phyloP scores from a whole-genome alignment of 2,888 invertebrate genomes.

The Lepetodrilus schrolli region DNA sequence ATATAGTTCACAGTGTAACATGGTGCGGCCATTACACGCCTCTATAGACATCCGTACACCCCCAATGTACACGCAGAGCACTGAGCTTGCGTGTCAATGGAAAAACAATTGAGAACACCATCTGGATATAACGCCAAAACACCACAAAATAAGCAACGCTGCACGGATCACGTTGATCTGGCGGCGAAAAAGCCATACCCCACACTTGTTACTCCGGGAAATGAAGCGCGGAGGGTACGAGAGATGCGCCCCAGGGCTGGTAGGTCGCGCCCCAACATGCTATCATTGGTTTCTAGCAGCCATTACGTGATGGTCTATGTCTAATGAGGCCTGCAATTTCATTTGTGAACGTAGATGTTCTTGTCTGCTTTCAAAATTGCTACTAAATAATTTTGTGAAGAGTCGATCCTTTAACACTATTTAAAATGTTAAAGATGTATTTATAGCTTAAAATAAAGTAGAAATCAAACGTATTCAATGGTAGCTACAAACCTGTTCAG shows the following conservation, averaged over 20 bases:
- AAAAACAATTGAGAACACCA: background rate
- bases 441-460: too few species aligned
- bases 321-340: background rate
- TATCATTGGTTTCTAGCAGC: background rate
- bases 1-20: background rate
- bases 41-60: background rate
- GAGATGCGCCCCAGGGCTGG: background rate
- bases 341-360: background rate
- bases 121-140: background rate
- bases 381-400: too few species aligned
- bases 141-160: background rate
- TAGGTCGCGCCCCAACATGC: background rate
- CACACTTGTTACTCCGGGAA: slow-evolving; percentile 14
- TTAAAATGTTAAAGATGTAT: too few species aligned
- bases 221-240: background rate
- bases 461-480: too few species aligned
- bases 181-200: background rate
- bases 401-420: too few species aligned
- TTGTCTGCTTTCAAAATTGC: too few species aligned
- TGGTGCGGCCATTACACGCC: background rate
- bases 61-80: background rate
- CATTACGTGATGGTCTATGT: background rate
- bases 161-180: background rate
- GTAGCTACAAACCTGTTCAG: too few species aligned
- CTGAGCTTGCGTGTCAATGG: slow-evolving; percentile 11